Base-by-base conservation (phyloP, 2,113 vertebrate species). In the Glaucidium brasilianum region DNA sequence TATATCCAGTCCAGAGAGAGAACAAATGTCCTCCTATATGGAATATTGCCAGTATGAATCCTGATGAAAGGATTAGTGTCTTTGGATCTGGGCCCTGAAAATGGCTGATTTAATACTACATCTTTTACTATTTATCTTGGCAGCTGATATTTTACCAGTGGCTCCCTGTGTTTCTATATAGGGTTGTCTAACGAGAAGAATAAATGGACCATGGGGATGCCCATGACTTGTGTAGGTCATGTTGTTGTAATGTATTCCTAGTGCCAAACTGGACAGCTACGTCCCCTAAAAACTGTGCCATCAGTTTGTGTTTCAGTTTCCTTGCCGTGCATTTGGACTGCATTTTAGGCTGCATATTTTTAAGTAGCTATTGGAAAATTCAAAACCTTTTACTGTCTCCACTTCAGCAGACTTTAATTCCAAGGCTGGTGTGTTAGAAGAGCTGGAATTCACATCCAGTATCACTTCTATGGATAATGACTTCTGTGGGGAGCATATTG, bases 11-110 rank as follows among this genome's bases (percentile, higher is more conserved):
- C 39, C 50, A 77, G 50, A 73, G 62, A 56, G 23, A 80, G 20
- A 80, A 76, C 11, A 91, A 94, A 79, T 41, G 27, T 63, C 22
- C 39, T 93, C 29, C 35, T 86, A 5, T 26, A 15, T 83, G 75
- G 88, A 90, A 39, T 39, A 18, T 6, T 90, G 79, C 92, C 83
- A 92, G 39, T 88, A 56, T 74, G 82, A 92, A 91, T 93, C 27
- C 37, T 71, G 47, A 71, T 88, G 83, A 88, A 92, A 94, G 83
- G 52, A 81, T 88, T 94, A 89, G 15, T 82, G 53, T 72, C 56
- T 82, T 78, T 92, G 77, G 92, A 89, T 71, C 52, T 56, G 69
- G 53, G 77, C 80, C 60, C 58, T 94, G 49, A n/a, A 94, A 94
- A 92, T 78, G 73, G 27, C 80, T 95, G 47, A 45, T 87, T 94